Percentiles rank a stretch among this genome's conserved stretches.
phyloP scores from a whole-genome alignment of 2,797 vertebrate species.

The Pyrocephalus nanus region DNA sequence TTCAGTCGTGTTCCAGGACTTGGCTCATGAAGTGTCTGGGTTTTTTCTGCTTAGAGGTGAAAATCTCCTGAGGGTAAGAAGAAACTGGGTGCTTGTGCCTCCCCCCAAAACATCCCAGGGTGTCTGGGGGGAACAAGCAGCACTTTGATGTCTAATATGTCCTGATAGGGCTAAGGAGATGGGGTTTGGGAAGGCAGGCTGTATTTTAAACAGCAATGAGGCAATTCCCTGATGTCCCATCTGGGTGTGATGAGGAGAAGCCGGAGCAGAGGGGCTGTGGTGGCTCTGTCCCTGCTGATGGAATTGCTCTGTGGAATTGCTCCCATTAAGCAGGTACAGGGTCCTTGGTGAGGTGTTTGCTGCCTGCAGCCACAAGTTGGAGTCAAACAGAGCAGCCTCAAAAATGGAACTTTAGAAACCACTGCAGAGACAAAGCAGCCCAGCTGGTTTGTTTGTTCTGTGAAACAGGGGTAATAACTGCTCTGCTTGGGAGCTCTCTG shows the following conservation, averaged over 20 bases:
- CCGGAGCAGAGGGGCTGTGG: neutral
- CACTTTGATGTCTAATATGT: neutral
- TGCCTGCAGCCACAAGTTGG: neutral
- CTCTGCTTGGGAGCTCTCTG: neutral
- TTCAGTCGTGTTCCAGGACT: neutral
- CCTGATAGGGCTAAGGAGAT: neutral
- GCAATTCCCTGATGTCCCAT: neutral
- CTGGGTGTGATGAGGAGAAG: too few species aligned
- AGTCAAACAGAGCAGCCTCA: neutral
- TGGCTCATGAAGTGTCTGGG: neutral
- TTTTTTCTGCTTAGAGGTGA: neutral
- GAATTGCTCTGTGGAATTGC: neutral
- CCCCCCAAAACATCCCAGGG: neutral
- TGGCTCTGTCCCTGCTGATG: neutral
- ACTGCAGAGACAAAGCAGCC: fast-evolving
- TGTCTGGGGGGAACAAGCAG: neutral
- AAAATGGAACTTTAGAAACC: neutral
- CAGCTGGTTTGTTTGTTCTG: neutral
- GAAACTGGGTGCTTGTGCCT: neutral
- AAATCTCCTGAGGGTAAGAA: neutral
- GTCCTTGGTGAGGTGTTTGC: neutral
- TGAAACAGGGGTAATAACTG: neutral
- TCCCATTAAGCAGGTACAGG: neutral
- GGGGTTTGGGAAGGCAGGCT: neutral
- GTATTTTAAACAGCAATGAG: neutral